phyloP scores from a whole-genome alignment of 2,113 vertebrate genomes.

The Entomyzon cyanotis region DNA sequence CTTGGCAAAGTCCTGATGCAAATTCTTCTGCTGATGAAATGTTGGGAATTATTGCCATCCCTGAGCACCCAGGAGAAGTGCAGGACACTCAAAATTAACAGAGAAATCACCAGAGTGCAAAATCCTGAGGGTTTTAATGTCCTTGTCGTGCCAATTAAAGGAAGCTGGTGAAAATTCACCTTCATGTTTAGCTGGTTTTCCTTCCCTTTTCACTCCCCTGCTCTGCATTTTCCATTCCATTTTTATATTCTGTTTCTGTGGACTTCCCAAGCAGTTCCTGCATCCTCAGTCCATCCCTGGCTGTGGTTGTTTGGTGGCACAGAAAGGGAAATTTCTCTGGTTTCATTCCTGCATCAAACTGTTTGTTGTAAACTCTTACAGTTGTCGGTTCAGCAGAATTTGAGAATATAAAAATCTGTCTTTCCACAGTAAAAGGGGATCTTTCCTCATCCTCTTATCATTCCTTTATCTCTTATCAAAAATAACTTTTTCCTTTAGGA shows the following conservation, averaged over 20 bases:
- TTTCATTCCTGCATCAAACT: background rate
- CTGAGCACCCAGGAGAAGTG: background rate
- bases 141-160: background rate
- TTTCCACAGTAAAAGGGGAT: background rate
- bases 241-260: background rate
- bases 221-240: background rate
- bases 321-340: background rate
- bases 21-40: background rate
- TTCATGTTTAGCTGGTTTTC: background rate
- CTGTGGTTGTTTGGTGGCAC: background rate
- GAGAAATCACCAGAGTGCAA: background rate
- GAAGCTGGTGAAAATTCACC: background rate
- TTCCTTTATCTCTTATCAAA: slow-evolving; percentile 21
- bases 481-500: background rate
- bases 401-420: background rate
- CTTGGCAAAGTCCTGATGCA: background rate
- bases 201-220: background rate
- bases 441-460: background rate
- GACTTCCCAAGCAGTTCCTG: background rate
- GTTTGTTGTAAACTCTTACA: background rate
- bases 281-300: background rate
- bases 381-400: background rate
- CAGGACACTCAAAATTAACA: background rate
- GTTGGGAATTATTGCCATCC: background rate
- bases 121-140: background rate